Evolutionary conservation across 2,888 invertebrate genomes (phyloP), one percentile per base, ranked within the genome.

Genomic region (Drosophila hawaiiensis): DNA sequence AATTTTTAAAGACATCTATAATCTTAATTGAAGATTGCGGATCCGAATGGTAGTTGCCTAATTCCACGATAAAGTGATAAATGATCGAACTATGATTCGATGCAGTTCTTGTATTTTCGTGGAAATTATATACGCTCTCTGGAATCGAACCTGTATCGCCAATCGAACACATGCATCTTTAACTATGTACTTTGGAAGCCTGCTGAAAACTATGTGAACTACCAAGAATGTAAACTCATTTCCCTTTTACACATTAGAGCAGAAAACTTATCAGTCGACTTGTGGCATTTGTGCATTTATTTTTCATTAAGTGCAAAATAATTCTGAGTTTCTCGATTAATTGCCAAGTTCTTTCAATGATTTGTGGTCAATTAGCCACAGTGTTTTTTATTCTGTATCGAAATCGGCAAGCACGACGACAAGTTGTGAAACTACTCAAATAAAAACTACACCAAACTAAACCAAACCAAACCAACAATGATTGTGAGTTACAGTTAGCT

Each of bases 281-380:
- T 53, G 43, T 31, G 59, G 47, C 56, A 10, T 33, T 9, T 33
- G 12, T 16, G n/a, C 12, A 31, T 31, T 35, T 22, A 1, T 31
- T 58, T 37, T 43, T 71, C 55, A 79, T 75, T 76, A 52, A 62
- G 33, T 73, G 63, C 33, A 43, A 49, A 58, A 56, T 33, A 68
- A 25, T 49, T 66, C 7, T 10, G 6, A 47, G 39, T 56, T 60
- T 55, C 16, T 41, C 28, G 41, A 59, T 74, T 62, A 60, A 56
- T 68, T 41, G n/a, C 16, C 41, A 64, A 61, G 12, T 53, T 59
- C 43, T 63, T 25, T 25, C 43, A 54, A 47, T 63, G 50, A 58
- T 55, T 63, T 52, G 63, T 49, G 58, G 59, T n/a, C 55, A 66
- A 56, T 67, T 66, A 35, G 31, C 16, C 19, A 52, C 29, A 25